Percentiles rank a stretch among this genome's conserved stretches.
phyloP scores from a whole-genome alignment of 2,113 vertebrate genomes.

The Brachyhypopomus gauderio region DNA sequence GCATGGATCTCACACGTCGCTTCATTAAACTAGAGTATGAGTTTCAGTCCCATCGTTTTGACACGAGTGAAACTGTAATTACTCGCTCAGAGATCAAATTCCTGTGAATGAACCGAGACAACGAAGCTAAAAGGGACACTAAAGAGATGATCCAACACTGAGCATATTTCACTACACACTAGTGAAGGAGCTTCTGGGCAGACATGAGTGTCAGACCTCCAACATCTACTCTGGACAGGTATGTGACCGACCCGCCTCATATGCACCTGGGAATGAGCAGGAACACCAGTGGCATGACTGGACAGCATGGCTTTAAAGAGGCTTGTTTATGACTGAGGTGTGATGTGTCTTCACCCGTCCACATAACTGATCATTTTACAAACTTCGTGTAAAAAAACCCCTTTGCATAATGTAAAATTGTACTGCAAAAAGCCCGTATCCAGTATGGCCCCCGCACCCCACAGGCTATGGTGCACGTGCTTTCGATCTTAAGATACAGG shows the following conservation, averaged over 20 bases:
- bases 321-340: not conserved
- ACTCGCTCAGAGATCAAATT: not conserved
- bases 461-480: not conserved
- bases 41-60: conserved; percentile 5
- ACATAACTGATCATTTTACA: not conserved
- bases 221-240: conserved; percentile 79
- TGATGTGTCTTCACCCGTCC: not conserved
- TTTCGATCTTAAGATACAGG: not conserved
- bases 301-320: not conserved
- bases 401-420: not conserved
- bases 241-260: conserved; percentile 24
- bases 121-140: conserved; percentile 47
- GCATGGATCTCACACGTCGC: not conserved
- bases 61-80: conserved; percentile 1
- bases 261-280: no score
- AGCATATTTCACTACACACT: conserved; percentile 34
- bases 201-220: conserved; percentile 76
- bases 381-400: not conserved
- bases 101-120: conserved; percentile 28
- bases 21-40: not conserved
- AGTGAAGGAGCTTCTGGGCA: conserved; percentile 62
- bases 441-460: not conserved
- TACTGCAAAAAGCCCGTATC: not conserved
- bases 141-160: conserved; percentile 51
- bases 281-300: not conserved